Evolutionary conservation across 2,888 invertebrate species (phyloP), one percentile per base, ranked within the genome.

Genomic region (Osmoderma eremita): DNA sequence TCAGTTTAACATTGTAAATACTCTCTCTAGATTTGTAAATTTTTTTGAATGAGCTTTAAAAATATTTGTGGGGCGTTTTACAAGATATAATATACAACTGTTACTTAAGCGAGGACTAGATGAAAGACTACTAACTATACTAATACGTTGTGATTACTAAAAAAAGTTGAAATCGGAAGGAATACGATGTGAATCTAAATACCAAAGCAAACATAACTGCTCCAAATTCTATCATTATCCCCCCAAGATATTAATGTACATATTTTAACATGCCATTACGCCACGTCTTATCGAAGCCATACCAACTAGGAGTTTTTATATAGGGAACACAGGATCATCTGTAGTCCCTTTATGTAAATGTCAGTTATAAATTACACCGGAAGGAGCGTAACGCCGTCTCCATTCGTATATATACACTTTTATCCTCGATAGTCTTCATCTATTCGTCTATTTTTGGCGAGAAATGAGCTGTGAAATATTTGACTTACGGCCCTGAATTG

Each of bases 381-480:
- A 13, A 30, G 3, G 22, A 24, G 22, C 1, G 22, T 13, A 50
- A 12, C 24, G 24, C 12, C 50, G 24, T n/a, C 50, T 22, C 50
- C 50, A 50, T 50, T 50, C 18, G 12, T n/a, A 30, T n/a, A 39
- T 54, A 56, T 56, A 56, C 41, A 13, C 13, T 49, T 49, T 63
- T 49, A 36, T 50, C 30, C 22, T 15, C 22, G 24, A 50, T 63
- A 49, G 22, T 20, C 49, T 38, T 50, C 38, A 50, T 50, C 36
- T 62, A 39, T 13, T 38, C 49, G 45, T 38, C 63, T 63, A 63
- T 49, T 49, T 63, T 63, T 49, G 22, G 38, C 6, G 63, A 15
- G 49, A 49, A 63, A 63, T 63, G 63, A 63, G 63, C 49, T 50
- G 63, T 63, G 39, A 63, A 63, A 50, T 63, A 63, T 63, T 63